These are phyloP conservation scores for Excalfactoria chinensis DNA, from an alignment of 2,113 vertebrate genomes.

Conservation along the genomic window DNA sequence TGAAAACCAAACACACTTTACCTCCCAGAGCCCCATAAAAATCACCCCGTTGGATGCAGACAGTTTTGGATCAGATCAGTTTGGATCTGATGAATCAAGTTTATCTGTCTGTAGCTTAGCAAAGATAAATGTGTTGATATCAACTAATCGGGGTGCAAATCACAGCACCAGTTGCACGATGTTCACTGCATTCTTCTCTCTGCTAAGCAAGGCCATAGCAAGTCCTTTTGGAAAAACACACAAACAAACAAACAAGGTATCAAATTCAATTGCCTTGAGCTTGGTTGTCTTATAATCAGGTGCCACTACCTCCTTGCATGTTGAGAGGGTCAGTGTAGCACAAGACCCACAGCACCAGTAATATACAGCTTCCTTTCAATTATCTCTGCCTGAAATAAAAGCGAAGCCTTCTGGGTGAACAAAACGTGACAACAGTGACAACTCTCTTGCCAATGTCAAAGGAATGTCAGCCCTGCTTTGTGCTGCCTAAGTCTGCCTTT, in stretches of 20 bases:
- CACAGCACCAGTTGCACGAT: fast-evolving
- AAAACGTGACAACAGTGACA: fast-evolving
- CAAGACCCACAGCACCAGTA: fast-evolving
- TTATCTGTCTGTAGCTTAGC: not conserved
- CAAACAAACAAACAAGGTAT: not conserved
- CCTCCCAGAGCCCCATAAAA: not conserved
- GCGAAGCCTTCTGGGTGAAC: not conserved
- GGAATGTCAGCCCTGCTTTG: not conserved
- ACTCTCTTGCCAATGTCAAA: not conserved
- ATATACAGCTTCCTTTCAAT: fast-evolving
- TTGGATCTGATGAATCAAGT: not conserved
- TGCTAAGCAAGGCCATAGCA: not conserved
- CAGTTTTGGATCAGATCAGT: not conserved
- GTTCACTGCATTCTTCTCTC: not conserved
- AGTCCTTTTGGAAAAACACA: not conserved
- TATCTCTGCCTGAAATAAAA: not conserved
- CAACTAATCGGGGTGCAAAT: not conserved
- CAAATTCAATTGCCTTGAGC: not conserved
- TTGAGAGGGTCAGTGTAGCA: fast-evolving
- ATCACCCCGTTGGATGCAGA: not conserved
- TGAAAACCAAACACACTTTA: not conserved
- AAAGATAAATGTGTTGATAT: not conserved
- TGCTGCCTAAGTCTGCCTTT: not conserved
- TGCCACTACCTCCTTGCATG: not conserved
- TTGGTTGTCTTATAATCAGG: not conserved